Percentiles rank a stretch among this genome's conserved stretches.
Evolutionary conservation across 2,797 vertebrate genomes (phyloP).

Genomic region (Leptodactylus fallax): DNA sequence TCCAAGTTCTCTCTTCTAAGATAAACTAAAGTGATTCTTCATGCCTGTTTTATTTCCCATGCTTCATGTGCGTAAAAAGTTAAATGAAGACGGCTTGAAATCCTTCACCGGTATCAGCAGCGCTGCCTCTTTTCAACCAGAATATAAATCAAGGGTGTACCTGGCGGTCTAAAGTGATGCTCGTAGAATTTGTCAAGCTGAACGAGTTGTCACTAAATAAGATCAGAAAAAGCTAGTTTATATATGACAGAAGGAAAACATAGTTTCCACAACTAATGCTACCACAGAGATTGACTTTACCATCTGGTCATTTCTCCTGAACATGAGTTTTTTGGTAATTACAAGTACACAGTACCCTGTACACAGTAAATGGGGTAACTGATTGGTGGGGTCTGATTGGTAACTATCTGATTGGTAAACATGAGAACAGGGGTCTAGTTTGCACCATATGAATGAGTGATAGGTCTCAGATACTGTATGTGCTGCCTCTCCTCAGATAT

Average conservation of each 20-base stretch:
- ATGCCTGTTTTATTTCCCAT: conserved; percentile 46
- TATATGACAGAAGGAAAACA: conserved; percentile 11
- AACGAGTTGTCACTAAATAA: conserved; percentile 23
- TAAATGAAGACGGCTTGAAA: conserved; percentile 51
- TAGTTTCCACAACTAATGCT: background rate
- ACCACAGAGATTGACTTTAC: background rate
- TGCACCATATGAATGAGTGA: too few relatives aligned
- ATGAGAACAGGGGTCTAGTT: too few relatives aligned
- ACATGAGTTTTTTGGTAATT: too few relatives aligned
- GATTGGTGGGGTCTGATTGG: too few relatives aligned
- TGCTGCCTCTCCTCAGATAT: too few relatives aligned
- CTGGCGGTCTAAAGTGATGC: conserved; percentile 29
- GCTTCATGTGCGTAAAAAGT: conserved; percentile 40
- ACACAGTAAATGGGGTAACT: too few relatives aligned
- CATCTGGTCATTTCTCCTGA: background rate
- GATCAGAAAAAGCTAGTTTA: conserved; percentile 22
- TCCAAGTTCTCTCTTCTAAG: conserved; percentile 36
- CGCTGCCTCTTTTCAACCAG: conserved; percentile 34
- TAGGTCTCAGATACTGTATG: too few relatives aligned
- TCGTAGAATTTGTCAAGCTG: conserved; percentile 22
- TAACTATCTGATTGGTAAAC: too few relatives aligned
- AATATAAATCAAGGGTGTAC: conserved; percentile 52
- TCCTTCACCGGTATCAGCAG: conserved; percentile 18
- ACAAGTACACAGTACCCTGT: too few relatives aligned
- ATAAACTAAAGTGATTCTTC: conserved; percentile 48